Evolutionary conservation across 2,888 invertebrate genomes (phyloP), one percentile per base, ranked within the genome.

Genomic region (Hydroisotoma schaefferi): DNA sequence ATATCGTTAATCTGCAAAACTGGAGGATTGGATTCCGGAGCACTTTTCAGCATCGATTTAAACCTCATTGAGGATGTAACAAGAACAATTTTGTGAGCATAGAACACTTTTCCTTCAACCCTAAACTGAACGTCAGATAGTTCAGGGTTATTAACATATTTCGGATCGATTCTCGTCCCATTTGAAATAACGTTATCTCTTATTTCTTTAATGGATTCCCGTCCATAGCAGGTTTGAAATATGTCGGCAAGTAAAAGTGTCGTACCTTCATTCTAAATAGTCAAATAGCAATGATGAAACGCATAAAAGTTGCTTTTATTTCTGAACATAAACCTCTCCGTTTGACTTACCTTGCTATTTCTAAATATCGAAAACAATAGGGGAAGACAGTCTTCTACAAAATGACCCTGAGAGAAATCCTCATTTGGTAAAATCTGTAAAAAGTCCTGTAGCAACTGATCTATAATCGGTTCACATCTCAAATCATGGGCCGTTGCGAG

Each of bases 71-170:
- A 93, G 60, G 91, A 91, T 2, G 93, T 94, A 47, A 94, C 90
- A 59, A 94, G 80, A 37, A 94, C 92, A 68, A 94, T 93, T 79
- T 93, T 92, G 78, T 94, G 94, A 0, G 91, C 94, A 77, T 92
- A 94, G 78, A 94, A 93, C 25, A 92, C 81, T 65, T 90, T 83
- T 0, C 91, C 92, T 76, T 93, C 93, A 54, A 94, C 92, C 74
- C 91, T 83, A 77, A 94, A 94, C 57, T 91, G 91, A 27, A 94
- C 92, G 76, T 94, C 94, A 72, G 91, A 91, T 37, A 94, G 81
- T 74, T 92, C 91, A 0, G 92, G 90, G 79, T 93, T 94, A 80
- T 94, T 94, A 67, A 94, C 92, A 78, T 91, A 94, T 75, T 90
- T 88, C 0, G 92, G 90, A 79, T 94, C 94, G 71, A 93, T 91